These are phyloP conservation scores for Gadus macrocephalus DNA, from an alignment of 2,113 vertebrate species.

Conservation along the genomic window DNA sequence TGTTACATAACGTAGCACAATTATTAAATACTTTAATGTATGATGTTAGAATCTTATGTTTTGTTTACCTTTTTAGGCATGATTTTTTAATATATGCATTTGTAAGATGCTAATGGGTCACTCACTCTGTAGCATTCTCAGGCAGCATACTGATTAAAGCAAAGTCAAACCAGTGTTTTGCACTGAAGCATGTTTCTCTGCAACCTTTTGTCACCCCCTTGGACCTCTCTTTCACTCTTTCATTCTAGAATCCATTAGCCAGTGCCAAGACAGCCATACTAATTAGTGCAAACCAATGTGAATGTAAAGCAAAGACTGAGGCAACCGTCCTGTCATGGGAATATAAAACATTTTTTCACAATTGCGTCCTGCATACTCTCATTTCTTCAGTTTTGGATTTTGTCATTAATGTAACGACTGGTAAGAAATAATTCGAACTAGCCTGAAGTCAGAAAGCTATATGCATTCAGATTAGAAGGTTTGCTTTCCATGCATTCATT, in stretches of 20 bases:
- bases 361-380: too few species aligned
- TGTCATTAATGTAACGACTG: too few species aligned
- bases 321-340: slow-evolving; percentile 14
- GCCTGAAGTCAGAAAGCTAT: too few species aligned
- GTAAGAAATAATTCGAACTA: too few species aligned
- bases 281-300: slow-evolving; percentile 47
- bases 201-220: slow-evolving; percentile 37
- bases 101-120: neutral
- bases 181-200: slow-evolving; percentile 26
- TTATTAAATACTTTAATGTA: too few species aligned
- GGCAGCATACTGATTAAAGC: slow-evolving; percentile 41
- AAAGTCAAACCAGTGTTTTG: slow-evolving; percentile 39
- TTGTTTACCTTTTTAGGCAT: too few species aligned
- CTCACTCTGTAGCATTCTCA: slow-evolving; percentile 23
- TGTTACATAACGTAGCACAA: too few species aligned
- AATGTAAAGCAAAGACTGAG: slow-evolving; percentile 48
- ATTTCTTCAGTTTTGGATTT: too few species aligned
- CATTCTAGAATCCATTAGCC: slow-evolving; percentile 41
- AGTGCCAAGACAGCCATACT: slow-evolving; percentile 46
- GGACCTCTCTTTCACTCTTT: slow-evolving; percentile 9
- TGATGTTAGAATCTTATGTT: too few species aligned
- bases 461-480: too few species aligned
- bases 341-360: slow-evolving; percentile 22
- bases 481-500: too few species aligned
- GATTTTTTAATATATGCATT: too few species aligned